Evolutionary conservation across 2,797 vertebrate genomes (phyloP), one percentile per base, ranked within the genome.

Genomic region (Typhlichthys eigenmanni): DNA sequence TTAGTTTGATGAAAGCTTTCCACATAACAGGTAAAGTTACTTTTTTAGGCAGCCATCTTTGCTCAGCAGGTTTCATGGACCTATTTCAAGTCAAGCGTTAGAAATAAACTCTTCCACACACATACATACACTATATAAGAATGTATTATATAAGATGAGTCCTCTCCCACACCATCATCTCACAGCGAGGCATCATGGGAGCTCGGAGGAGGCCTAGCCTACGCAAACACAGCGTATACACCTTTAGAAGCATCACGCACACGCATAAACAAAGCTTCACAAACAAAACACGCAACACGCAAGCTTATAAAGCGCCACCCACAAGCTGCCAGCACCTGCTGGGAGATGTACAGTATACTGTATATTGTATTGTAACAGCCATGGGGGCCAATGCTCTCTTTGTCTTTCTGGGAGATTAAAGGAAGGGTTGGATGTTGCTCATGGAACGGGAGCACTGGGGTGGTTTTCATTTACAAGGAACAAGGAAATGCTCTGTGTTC

Each of bases 51-150:
- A 8, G 48, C 69, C 24, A 54, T 58, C 66, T 85, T 88, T 83
- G 78, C 86, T 75, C 48, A 3, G 60, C 71, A 62, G 85, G 82
- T 85, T 85, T 78, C 66, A 60, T 67, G 72, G 76, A 72, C 55
- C n/a, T 2, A 13, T 12, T 54, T 51, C 51, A 29, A 1, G 12
- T 34, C 32, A 12, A 47, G 24, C 3, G 3, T 24, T 24, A 24
- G 24, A 24, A 24, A 24, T 24, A 24, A 24, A 24, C 24, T 24
- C 29, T 48, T 59, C 75, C 16, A 16, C 3, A 54, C 72, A 77
- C 62, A 74, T 80, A 56, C 64, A 83, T 87, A 72, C 73, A 86
- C 71, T n/a, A 38, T 3, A 70, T 71, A 60, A 66, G 69, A 53
- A 10, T 59, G 67, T 52, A 65, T 81, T 87, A 85, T 70, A 70